A percentile compares a stretch with the other conserved stretches of the same genome.
Evolutionary conservation across 2,113 vertebrate species (phyloP).

Genomic region (Oreochromis aureus): DNA sequence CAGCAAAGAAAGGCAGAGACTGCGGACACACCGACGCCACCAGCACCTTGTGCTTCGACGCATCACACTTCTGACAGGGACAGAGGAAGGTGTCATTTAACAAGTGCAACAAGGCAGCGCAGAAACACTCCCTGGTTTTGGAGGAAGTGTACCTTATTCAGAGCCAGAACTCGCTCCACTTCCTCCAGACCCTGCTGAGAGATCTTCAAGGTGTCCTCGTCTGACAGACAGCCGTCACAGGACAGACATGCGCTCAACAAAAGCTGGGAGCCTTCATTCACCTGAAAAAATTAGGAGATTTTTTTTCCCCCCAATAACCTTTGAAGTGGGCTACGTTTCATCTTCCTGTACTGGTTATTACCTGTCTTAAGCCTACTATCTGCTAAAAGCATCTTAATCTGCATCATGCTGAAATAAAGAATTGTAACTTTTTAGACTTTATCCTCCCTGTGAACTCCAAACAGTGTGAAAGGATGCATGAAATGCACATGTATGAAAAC

Average conservation of each 20-base stretch:
- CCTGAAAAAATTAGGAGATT: conserved; percentile 42
- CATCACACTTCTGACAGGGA: conserved; percentile 69
- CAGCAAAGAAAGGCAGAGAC: conserved; percentile 83
- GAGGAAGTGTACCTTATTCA: conserved; percentile 81
- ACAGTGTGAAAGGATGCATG: not conserved
- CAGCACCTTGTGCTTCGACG: conserved; percentile 70
- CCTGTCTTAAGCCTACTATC: not conserved
- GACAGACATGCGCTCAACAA: conserved; percentile 91
- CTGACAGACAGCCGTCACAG: conserved; percentile 86
- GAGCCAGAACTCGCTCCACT: conserved; percentile 78
- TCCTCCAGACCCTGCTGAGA: conserved; percentile 86
- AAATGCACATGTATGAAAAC: not conserved
- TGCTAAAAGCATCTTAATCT: not conserved
- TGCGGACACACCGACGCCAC: conserved; percentile 71
- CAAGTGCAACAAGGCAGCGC: not conserved
- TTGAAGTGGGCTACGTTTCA: not conserved
- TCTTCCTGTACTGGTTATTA: not conserved
- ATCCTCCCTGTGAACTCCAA: not conserved
- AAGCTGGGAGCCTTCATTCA: conserved; percentile 76
- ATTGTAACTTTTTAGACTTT: not conserved
- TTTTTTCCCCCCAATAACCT: not conserved
- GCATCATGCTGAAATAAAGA: not conserved
- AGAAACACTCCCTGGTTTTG: not conserved
- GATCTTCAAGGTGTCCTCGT: conserved; percentile 82
- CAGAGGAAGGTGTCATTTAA: not conserved